Conservation (phyloP, 1,140 invertebrate genomes). For the Kradibia gibbosae region DNA sequence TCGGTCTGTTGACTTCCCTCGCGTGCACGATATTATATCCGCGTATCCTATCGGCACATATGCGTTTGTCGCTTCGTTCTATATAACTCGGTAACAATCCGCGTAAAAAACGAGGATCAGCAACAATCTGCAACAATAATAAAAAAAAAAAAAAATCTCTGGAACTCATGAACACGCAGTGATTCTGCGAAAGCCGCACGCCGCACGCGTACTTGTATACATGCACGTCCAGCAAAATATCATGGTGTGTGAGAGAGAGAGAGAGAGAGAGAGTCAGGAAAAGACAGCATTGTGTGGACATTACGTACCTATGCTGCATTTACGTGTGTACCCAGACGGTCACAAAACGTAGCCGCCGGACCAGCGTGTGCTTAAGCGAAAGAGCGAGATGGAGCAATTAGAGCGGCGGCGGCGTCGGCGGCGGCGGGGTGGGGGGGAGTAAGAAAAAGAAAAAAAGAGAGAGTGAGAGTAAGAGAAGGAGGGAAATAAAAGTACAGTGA, state of each 20-base stretch:
- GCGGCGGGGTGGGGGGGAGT: too few relatives aligned
- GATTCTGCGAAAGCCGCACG: not conserved
- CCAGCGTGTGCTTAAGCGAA: conserved; percentile 12
- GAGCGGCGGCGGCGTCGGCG: not conserved
- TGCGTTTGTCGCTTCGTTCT: conserved; percentile 15
- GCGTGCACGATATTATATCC: conserved; percentile 1
- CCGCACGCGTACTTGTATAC: not conserved
- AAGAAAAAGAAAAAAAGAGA: too few relatives aligned
- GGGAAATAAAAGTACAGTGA: conserved; percentile 19
- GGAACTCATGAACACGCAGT: too few relatives aligned
- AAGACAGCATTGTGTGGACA: not conserved
- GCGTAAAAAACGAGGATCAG: not conserved
- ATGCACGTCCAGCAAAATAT: not conserved
- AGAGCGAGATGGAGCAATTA: not conserved
- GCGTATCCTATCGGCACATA: not conserved
- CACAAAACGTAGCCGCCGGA: not conserved
- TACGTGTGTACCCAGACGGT: not conserved
- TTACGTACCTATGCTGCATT: not conserved
- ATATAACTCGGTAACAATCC: conserved; percentile 13
- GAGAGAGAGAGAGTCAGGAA: conserved; percentile 10
- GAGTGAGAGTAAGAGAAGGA: not conserved
- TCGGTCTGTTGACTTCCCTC: conserved; percentile 32
- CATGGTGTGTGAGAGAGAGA: not conserved
- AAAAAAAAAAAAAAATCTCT: conserved; percentile 32
- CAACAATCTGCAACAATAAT: not conserved